Percentiles rank a stretch among this genome's conserved stretches.
These are phyloP conservation scores for Meriones unguiculatus DNA, from an alignment of 2,113 vertebrate genomes.

Conservation along the genomic window DNA sequence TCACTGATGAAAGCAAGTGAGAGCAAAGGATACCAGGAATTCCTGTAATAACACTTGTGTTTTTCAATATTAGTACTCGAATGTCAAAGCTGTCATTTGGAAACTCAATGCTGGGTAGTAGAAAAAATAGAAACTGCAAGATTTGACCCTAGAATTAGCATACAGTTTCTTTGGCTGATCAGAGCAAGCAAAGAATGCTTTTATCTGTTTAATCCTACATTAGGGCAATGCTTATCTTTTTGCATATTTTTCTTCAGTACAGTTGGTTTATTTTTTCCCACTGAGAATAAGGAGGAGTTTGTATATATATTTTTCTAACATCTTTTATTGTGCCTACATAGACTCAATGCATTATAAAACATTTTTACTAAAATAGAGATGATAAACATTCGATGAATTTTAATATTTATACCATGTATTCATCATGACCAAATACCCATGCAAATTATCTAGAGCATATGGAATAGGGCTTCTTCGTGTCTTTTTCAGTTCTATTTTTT, in stretches of 20 bases:
- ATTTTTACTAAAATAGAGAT: background rate
- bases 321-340: background rate
- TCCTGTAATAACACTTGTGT: background rate
- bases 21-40: background rate
- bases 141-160: background rate
- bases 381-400: background rate
- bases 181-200: background rate
- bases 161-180: background rate
- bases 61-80: too few relatives aligned
- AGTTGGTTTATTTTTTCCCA: background rate
- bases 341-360: background rate
- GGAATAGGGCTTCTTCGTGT: background rate
- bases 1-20: background rate
- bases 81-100: background rate
- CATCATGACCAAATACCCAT: background rate
- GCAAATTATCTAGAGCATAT: background rate
- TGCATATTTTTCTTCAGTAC: background rate
- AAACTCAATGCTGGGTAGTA: background rate
- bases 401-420: background rate
- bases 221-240: background rate
- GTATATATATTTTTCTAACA: background rate
- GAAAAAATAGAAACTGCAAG: background rate
- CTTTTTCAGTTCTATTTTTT: background rate
- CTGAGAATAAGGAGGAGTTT: background rate
- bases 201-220: conserved; percentile 13